Evolutionary conservation across 2,888 invertebrate species (phyloP).

Genomic region (Caenorhabditis sp.): DNA sequence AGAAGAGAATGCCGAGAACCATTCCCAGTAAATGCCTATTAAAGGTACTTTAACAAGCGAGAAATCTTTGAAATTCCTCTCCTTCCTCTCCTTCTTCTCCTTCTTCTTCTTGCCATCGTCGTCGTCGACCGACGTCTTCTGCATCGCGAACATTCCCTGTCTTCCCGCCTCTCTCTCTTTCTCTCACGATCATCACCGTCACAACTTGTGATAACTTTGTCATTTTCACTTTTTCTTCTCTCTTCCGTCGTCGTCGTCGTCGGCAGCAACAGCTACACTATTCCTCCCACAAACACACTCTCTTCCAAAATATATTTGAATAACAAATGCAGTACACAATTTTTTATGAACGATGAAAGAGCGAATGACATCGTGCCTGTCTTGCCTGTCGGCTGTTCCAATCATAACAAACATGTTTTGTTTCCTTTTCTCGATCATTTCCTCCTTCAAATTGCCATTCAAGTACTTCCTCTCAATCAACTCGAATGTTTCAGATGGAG

Average conservation of each 20-base stretch:
- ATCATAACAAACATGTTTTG: constrained; percentile 39
- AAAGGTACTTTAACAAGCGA: constrained; percentile 17
- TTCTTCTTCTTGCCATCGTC: constrained; percentile 17
- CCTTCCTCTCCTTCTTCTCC: constrained; percentile 14
- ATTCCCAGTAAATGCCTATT: neutral
- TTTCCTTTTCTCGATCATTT: neutral
- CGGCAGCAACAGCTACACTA: too few relatives aligned
- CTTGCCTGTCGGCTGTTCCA: too few relatives aligned
- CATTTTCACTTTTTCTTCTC: constrained; percentile 52
- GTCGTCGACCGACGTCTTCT: too few relatives aligned
- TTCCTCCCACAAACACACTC: constrained; percentile 16
- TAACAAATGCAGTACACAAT: constrained; percentile 34
- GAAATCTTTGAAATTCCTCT: constrained; percentile 33
- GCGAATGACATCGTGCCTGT: neutral
- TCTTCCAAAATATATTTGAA: too few relatives aligned
- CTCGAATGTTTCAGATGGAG: constrained; percentile 69
- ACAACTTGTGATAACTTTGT: constrained; percentile 56
- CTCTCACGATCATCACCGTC: constrained; percentile 3
- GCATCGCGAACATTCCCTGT: constrained; percentile 55
- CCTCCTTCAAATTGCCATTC: constrained; percentile 7
- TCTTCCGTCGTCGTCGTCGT: constrained; percentile 3
- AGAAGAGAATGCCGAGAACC: neutral
- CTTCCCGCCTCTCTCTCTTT: constrained; percentile 24
- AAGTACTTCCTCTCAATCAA: constrained; percentile 12
- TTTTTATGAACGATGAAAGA: constrained; percentile 23